Evolutionary conservation across 2,888 invertebrate genomes (phyloP).

Genomic region (Harpalus rufipes): DNA sequence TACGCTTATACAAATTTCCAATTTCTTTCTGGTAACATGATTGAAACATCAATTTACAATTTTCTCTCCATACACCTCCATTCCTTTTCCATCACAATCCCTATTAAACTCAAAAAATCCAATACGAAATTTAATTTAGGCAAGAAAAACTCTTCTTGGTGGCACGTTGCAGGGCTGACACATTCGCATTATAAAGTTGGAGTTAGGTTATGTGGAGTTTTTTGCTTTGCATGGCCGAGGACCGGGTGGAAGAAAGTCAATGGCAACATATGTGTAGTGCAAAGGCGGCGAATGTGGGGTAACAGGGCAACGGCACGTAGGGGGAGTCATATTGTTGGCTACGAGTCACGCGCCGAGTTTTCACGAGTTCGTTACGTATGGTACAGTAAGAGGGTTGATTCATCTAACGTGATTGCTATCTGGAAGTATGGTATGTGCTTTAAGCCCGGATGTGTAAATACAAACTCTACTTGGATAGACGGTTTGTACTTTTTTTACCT

Average conservation of each 20-base stretch:
- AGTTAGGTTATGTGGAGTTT: neutral
- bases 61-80: neutral
- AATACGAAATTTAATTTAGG: constrained; percentile 46
- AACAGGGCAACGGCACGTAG: neutral
- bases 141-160: constrained; percentile 20
- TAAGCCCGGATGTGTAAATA: constrained; percentile 15
- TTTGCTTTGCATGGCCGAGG: neutral
- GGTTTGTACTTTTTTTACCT: no score
- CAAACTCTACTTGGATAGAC: no score
- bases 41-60: neutral
- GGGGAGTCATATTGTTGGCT: constrained; percentile 35
- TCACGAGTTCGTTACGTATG: constrained; percentile 40
- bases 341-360: constrained; percentile 33
- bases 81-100: neutral
- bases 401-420: constrained; percentile 34
- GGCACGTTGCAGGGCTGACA: constrained; percentile 2
- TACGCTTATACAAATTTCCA: no score
- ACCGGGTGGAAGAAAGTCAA: neutral
- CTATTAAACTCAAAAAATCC: constrained; percentile 42
- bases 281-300: constrained; percentile 19
- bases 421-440: constrained; percentile 18
- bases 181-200: constrained; percentile 7
- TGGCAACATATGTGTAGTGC: constrained; percentile 15
- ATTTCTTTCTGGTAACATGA: neutral
- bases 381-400: constrained; percentile 3